Base-by-base conservation (phyloP, 2,113 vertebrate genomes). In the Morone saxatilis region DNA sequence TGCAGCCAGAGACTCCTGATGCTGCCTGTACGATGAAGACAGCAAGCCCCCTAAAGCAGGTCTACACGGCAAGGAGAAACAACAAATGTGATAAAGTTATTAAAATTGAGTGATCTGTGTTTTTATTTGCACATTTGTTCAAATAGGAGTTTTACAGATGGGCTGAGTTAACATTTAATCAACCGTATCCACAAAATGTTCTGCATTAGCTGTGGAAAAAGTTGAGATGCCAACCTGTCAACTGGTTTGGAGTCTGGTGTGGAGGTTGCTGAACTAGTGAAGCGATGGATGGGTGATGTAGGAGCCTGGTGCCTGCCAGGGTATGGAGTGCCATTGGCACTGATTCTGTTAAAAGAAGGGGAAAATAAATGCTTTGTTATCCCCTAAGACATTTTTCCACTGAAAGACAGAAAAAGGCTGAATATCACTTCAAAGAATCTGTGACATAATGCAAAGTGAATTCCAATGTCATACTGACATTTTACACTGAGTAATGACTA, bases 21-120 rank as follows among this genome's bases (percentile, higher is more conserved):
- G 98, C 90, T 99, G 98, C 83, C 97, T 95, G 94, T 97, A 98
- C 8, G 98, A 99, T 61, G 97, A 99, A 10, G 96, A 96, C 60
- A 99, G 94, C 83, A 99, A 95, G 83, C 97, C 95, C 83, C 97
- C 97, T 75, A 96, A 90, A 76, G 92, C 84, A 31, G 96, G 92
- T 92, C 98, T 99, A 82, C 41, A 50, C 0, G 8, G 12, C 48
- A 71, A 63, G 68, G 41, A 71, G n/a, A 73, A 41, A 76, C 14
- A 54, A 20, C 4, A 25, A 43, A 68, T 12, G 31, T 71, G 20
- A 59, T 10, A 5, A 69, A 22, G 9, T 59, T 5, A 70, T 22
- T 17, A 76, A 73, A 54, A 56, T 2, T 40, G 50, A 60, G 57
- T 12, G 14, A 61, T 69, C 59, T 69, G 57, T 6, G 13, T 72